A percentile compares a stretch with the other conserved stretches of the same genome.
Conservation (phyloP, 2,888 invertebrate genomes). For the Zele albiditarsus region DNA sequence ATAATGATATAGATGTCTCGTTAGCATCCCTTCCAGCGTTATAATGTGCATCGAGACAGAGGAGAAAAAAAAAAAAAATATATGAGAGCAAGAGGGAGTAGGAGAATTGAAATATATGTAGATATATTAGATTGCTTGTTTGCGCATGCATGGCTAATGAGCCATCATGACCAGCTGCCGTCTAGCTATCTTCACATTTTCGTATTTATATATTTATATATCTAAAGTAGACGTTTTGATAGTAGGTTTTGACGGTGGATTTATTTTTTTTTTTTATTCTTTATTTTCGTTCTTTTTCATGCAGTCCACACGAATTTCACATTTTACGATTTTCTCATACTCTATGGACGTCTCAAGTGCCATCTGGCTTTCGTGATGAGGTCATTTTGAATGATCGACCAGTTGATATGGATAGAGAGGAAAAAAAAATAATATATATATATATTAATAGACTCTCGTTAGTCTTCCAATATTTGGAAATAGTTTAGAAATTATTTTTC, state of each 20-base stretch:
- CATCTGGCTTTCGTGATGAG: conserved; percentile 18
- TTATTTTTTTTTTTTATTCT: background rate
- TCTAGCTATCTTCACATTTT: conserved; percentile 41
- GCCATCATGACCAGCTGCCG: conserved; percentile 54
- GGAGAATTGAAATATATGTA: conserved; percentile 48
- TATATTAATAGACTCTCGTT: background rate
- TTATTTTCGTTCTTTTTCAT: background rate
- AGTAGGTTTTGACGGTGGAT: background rate
- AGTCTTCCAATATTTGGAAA: too few relatives aligned
- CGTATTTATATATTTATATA: conserved; percentile 1
- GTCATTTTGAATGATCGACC: background rate
- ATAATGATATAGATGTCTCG: conserved; percentile 72
- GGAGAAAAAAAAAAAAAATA: background rate
- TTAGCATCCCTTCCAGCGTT: conserved; percentile 59
- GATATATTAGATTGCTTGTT: conserved; percentile 63
- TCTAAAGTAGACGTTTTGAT: background rate
- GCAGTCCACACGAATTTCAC: background rate
- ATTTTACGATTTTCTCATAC: conserved; percentile 6
- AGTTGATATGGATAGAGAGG: background rate
- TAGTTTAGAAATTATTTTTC: too few relatives aligned
- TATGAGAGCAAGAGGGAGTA: too few relatives aligned
- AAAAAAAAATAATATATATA: background rate
- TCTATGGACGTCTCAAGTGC: background rate
- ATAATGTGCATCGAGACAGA: conserved; percentile 42
- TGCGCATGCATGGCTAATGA: conserved; percentile 69